Evolutionary conservation across 37 sponge, comb jelly and placozoan genomes (phyloP).

Genomic region (Theonella swinhoei): DNA sequence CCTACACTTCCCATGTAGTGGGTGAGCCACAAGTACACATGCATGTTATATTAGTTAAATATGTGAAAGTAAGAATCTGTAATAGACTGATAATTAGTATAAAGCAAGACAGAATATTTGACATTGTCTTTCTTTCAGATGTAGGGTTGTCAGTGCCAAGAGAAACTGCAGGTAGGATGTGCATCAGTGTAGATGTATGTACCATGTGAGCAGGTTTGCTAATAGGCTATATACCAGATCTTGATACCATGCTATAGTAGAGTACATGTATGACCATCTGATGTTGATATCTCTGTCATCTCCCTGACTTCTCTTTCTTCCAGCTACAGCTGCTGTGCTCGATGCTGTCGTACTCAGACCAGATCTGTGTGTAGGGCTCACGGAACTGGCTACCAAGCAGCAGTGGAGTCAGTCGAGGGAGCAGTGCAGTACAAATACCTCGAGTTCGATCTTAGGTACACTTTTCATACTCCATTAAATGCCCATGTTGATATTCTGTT

Average conservation of each 20-base stretch:
- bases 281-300: too few relatives aligned
- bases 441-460: constrained; percentile 55
- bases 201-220: not conserved
- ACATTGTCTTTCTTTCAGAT: too few relatives aligned
- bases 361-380: constrained; percentile 62
- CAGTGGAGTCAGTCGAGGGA: constrained; percentile 44
- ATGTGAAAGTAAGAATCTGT: too few relatives aligned
- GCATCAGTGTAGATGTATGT: not conserved
- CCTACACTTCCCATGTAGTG: too few relatives aligned
- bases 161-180: constrained; percentile 58
- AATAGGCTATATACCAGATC: not conserved
- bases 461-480: not conserved
- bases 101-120: too few relatives aligned
- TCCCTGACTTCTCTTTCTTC: too few relatives aligned
- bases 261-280: too few relatives aligned
- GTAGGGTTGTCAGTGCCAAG: constrained; percentile 50
- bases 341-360: constrained; percentile 45
- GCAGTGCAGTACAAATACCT: constrained; percentile 13
- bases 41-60: too few relatives aligned
- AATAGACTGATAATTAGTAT: too few relatives aligned
- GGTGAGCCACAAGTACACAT: too few relatives aligned
- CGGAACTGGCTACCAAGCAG: constrained; percentile 59
- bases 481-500: not conserved
- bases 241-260: too few relatives aligned
- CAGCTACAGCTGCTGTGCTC: constrained; percentile 64